Conservation (phyloP, 1,140 invertebrate genomes). For the Scylla paramamosain region DNA sequence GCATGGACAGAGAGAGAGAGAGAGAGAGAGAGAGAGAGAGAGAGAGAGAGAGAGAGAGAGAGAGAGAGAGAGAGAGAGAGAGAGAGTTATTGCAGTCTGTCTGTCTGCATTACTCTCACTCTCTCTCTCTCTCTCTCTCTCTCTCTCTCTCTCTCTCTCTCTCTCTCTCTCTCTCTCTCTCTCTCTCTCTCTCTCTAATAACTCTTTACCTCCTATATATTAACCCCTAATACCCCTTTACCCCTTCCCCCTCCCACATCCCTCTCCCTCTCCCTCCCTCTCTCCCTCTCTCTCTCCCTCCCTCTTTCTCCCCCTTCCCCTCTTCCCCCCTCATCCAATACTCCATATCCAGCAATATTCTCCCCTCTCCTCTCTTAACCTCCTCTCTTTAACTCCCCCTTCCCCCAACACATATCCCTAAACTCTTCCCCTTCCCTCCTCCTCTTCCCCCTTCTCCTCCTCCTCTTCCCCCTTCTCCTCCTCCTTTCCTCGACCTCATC, state of each 20-base stretch:
- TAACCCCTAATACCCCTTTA: no score
- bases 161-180: neutral
- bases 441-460: no score
- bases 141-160: neutral
- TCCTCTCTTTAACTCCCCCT: neutral
- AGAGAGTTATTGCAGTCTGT: neutral
- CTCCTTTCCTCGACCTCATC: no score
- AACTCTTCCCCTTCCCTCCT: neutral
- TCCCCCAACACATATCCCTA: no score
- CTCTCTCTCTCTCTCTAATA: no score
- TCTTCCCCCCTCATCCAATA: no score
- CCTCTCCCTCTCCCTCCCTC: neutral
- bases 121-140: neutral
- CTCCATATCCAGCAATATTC: no score
- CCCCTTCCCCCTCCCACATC: neutral
- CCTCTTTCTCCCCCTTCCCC: neutral
- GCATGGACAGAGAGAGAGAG: neutral
- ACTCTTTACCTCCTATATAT: neutral
- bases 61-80: conserved; percentile 8
- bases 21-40: conserved; percentile 39
- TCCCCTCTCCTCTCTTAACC: neutral
- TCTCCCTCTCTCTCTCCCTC: neutral
- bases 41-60: neutral
- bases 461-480: no score
- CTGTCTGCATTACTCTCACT: neutral